phyloP scores from a whole-genome alignment of 92 coral and sea anemone species.

The Zoanthus solanderi region DNA sequence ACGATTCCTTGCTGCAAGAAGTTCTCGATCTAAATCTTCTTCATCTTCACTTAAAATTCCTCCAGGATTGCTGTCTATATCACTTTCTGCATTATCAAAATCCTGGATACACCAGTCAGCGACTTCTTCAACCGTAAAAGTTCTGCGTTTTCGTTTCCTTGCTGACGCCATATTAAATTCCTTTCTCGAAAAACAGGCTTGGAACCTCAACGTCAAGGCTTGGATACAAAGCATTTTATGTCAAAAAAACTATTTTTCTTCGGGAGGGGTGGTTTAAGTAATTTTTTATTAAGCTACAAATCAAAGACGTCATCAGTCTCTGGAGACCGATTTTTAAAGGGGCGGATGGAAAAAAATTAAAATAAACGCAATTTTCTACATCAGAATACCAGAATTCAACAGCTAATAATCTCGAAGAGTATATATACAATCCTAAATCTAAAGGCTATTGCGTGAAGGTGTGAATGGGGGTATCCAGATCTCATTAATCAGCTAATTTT shows the following conservation, averaged over 20 bases:
- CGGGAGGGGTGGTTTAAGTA: not conserved
- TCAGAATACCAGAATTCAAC: too few relatives aligned
- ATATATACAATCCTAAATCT: too few relatives aligned
- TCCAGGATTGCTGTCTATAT: slow-evolving; percentile 5
- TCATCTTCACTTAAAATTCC: slow-evolving; percentile 2
- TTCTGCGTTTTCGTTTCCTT: slow-evolving; percentile 17
- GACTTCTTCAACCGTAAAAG: slow-evolving; percentile 13
- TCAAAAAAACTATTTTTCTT: not conserved
- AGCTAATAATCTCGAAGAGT: too few relatives aligned
- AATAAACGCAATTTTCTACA: too few relatives aligned
- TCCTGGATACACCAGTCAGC: not conserved
- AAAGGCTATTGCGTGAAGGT: too few relatives aligned
- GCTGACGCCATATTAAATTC: slow-evolving; percentile 13
- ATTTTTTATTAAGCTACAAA: too few relatives aligned
- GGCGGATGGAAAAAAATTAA: too few relatives aligned
- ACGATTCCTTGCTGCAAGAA: not conserved
- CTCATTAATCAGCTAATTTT: too few relatives aligned
- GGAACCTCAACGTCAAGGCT: slow-evolving; percentile 1
- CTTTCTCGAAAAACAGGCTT: slow-evolving; percentile 17
- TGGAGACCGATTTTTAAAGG: too few relatives aligned
- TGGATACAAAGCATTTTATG: not conserved
- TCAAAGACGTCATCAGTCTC: too few relatives aligned
- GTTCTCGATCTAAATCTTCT: slow-evolving; percentile 13
- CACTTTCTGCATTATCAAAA: not conserved
- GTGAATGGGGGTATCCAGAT: too few relatives aligned